Conservation (phyloP, 1,140 invertebrate genomes). For the Microplitis demolitor region DNA sequence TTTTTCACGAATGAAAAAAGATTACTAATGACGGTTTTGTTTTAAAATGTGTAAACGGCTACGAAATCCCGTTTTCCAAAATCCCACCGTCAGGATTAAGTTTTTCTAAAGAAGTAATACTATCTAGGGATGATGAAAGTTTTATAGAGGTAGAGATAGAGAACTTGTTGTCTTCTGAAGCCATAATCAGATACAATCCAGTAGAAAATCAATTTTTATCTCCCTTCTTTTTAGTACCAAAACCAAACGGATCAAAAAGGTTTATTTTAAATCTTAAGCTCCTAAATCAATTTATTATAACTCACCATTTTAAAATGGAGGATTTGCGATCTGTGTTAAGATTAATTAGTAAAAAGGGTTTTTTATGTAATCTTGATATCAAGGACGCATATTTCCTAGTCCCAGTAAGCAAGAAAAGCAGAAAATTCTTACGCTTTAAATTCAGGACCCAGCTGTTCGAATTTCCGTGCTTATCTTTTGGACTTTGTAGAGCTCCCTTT, state of each 20-base stretch:
- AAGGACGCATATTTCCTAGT: constrained; percentile 7
- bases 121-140: neutral
- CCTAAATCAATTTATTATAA: constrained; percentile 3
- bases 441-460: neutral
- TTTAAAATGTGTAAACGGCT: neutral
- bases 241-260: neutral
- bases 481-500: neutral
- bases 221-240: neutral
- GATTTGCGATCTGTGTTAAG: neutral
- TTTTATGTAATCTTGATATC: neutral
- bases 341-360: neutral
- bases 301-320: constrained; percentile 5
- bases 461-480: constrained; percentile 3
- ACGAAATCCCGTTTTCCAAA: neutral
- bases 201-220: constrained; percentile 4
- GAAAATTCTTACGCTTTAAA: neutral
- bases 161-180: neutral
- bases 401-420: neutral
- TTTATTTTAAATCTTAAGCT: neutral
- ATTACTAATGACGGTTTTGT: neutral
- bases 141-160: neutral
- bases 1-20: neutral
- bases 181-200: neutral
- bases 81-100: neutral
- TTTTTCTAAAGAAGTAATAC: neutral